Evolutionary conservation across 2,888 invertebrate genomes (phyloP), one percentile per base, ranked within the genome.

Genomic region (Zygaena filipendulae): DNA sequence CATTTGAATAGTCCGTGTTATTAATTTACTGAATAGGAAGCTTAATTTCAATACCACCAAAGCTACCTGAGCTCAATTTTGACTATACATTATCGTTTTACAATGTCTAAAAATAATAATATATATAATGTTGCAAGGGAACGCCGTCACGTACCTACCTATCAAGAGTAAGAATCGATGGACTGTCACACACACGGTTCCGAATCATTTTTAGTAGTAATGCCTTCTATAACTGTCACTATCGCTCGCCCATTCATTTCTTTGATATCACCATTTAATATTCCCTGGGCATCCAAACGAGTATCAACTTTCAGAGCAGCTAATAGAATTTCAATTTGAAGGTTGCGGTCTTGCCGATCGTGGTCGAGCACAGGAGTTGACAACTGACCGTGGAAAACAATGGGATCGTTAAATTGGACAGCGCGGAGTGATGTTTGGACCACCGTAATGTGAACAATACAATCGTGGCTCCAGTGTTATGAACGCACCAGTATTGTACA

Each of bases 321-420:
- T 30, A 19, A n/a, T 19, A 6, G 21, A 13, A 30, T 38, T 10
- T 10, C 8, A 32, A 19, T 26, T 16, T 18, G 21, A 25, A 38
- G 40, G 43, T 40, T 30, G 42, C 10, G 27, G 30, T 35, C 28
- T 35, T 29, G 32, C 16, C 16, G 39, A 38, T 39, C 35, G 39
- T 51, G 38, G 47, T 45, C 42, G 52, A 43, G 55, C 52, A 52
- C 57, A 55, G 44, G 48, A 49, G 64, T 67, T 70, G 67, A 69
- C 72, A 69, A 59, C 56, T 57, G 63, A 70, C 70, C 59, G 56
- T 52, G 43, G 58, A 45, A 70, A 68, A 77, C 77, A 77, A 77
- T 77, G 50, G 74, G 55, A 59, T 75, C 74, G 61, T 75, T 75
- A 74, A 62, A 64, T 58, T 63, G 66, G 63, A 61, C 67, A 62